Percentiles rank a stretch among this genome's conserved stretches.
phyloP scores from a whole-genome alignment of 2,888 invertebrate genomes.

The Galeruca laticollis region DNA sequence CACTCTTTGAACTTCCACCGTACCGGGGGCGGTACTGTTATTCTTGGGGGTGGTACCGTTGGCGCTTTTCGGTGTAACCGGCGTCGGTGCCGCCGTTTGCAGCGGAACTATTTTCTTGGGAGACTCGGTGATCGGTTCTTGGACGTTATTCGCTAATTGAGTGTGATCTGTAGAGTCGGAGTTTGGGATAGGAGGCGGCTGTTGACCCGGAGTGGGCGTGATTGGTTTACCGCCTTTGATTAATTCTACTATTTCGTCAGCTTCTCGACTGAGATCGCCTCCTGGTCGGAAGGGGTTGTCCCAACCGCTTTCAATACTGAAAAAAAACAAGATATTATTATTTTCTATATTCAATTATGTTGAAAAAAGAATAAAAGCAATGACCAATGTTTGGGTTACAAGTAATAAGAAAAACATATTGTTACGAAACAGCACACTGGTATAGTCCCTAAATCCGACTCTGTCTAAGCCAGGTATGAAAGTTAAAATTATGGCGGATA shows the following conservation, averaged over 20 bases:
- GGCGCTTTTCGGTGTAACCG: slow-evolving; percentile 56
- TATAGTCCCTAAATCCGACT: no score
- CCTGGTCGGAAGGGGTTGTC: slow-evolving; percentile 98
- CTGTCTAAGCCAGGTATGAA: no score
- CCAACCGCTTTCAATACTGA: slow-evolving; percentile 95
- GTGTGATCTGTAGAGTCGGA: slow-evolving; percentile 66
- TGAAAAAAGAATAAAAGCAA: no score
- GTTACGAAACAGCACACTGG: no score
- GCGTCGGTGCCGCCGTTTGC: slow-evolving; percentile 66
- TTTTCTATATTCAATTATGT: neutral
- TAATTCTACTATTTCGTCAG: slow-evolving; percentile 95
- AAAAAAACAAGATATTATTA: slow-evolving; percentile 48
- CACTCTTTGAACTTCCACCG: slow-evolving; percentile 79
- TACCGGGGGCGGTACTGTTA: slow-evolving; percentile 66
- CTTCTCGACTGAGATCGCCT: slow-evolving; percentile 93
- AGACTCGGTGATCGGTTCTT: slow-evolving; percentile 56
- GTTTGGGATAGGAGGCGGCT: slow-evolving; percentile 69
- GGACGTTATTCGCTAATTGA: slow-evolving; percentile 43
- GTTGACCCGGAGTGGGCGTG: slow-evolving; percentile 76
- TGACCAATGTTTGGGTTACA: no score
- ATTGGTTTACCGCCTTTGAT: slow-evolving; percentile 93
- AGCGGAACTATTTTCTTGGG: slow-evolving; percentile 53
- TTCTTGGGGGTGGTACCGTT: slow-evolving; percentile 61
- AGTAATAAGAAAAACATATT: no score
- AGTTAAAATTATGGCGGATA: no score